phyloP scores from a whole-genome alignment of 2,113 vertebrate genomes.

The Ceyx cyanopectus region DNA sequence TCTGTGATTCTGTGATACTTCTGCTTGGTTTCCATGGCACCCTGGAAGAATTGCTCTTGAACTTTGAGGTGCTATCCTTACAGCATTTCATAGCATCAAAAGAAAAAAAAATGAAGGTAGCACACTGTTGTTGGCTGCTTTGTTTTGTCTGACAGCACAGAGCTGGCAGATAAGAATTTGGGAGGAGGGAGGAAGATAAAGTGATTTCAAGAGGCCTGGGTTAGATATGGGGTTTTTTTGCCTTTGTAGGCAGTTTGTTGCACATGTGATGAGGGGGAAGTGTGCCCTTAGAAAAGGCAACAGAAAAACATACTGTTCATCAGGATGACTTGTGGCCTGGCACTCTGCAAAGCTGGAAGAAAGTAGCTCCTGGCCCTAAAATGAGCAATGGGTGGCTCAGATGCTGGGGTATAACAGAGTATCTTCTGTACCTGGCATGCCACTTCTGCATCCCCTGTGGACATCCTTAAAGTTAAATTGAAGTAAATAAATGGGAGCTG shows the following conservation, averaged over 20 bases:
- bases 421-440: background rate
- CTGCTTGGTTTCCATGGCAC: conserved; percentile 8
- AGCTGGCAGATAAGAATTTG: background rate
- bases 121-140: background rate
- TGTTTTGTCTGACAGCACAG: background rate
- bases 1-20: background rate
- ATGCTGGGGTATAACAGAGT: background rate
- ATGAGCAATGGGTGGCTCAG: background rate
- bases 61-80: background rate
- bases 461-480: conserved; percentile 4
- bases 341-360: background rate
- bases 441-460: background rate
- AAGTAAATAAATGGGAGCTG: background rate
- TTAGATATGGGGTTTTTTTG: background rate
- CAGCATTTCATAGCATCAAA: background rate
- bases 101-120: background rate
- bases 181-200: background rate
- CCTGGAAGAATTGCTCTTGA: background rate
- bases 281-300: background rate
- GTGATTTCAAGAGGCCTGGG: background rate
- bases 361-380: background rate
- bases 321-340: background rate
- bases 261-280: background rate
- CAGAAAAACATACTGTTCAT: background rate
- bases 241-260: background rate